Evolutionary conservation across 2,797 vertebrate genomes (phyloP).

Genomic region (Cirrhinus mrigala): DNA sequence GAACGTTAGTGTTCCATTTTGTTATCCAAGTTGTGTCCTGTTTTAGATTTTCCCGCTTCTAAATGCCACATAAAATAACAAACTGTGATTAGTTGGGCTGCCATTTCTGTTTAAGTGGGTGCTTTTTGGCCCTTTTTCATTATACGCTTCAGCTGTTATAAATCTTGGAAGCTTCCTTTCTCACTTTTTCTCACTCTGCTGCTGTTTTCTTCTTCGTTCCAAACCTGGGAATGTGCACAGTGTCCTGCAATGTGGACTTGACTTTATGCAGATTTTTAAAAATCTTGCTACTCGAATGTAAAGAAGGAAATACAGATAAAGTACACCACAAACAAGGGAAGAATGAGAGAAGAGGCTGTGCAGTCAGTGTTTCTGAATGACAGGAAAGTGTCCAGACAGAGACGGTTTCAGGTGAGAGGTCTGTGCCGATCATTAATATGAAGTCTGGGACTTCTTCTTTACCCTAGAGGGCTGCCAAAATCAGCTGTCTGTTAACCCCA

Average conservation of each 20-base stretch:
- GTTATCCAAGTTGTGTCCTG: background rate
- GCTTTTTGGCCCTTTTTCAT: background rate
- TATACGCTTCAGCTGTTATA: background rate
- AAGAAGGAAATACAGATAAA: background rate
- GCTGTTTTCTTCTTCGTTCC: background rate
- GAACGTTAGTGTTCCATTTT: background rate
- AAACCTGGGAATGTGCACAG: background rate
- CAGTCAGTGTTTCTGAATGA: conserved; percentile 15
- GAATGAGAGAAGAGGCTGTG: background rate
- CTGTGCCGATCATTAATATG: conserved; percentile 52
- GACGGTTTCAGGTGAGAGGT: conserved; percentile 32
- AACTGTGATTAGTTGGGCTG: background rate
- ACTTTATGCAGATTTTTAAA: background rate
- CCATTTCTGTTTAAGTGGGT: background rate
- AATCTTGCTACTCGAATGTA: background rate
- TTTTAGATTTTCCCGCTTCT: background rate
- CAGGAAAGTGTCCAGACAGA: conserved; percentile 26
- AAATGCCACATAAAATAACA: background rate
- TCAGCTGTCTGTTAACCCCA: conserved; percentile 39
- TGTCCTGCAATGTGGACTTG: background rate
- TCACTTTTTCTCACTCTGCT: background rate
- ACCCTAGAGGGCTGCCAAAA: conserved; percentile 21
- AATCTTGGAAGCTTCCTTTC: background rate
- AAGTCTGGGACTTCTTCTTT: conserved; percentile 35
- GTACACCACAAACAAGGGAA: background rate